Base-by-base conservation (phyloP, 2,888 invertebrate species). In the Stenchaetothrips biformis region DNA sequence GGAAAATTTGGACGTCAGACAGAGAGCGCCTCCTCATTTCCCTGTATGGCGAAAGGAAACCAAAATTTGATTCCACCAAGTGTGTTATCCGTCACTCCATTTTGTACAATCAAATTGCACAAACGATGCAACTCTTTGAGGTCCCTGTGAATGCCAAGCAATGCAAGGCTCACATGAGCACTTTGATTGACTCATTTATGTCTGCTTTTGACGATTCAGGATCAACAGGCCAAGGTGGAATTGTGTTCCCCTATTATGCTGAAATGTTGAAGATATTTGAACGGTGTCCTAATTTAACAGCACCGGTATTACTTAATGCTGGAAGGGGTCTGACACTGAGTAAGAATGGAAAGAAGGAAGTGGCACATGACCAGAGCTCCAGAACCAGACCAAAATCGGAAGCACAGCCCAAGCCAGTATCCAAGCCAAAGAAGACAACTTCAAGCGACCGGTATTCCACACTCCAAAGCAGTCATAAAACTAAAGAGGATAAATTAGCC, bases 31-130 rank as follows among this genome's bases (percentile, higher is more conserved):
- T 62, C 8, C 62, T 62, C 62, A 62, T 62, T 62, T n/a, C 62
- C 2, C 62, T 62, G 21, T 62, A 62, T 62, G 62, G n/a, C 21
- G 62, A 62, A 62, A 62, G 62, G 2, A 62, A 62, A 62, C 62
- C 62, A 3, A 62, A 62, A 62, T 62, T 62, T 62, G 62, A 62
- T 21, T 62, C 62, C 62, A n/a, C 62, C 21, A 62, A 62, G 62
- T 62, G 62, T 21, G n/a, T 21, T 62, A 62, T 62, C 21, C 62
- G 62, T 1, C 62, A 62, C n/a, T n/a, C 62, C 7, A 62, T 6
- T 62, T n/a, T 62, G 62, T 62, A 62, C 3, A 62, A 62, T 62
- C 11, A n/a, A n/a, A 62, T 62, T 11, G 62, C 62, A n/a, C 18
- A 62, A n/a, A 18, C 2, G 21, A 62, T 62, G 62, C 18, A 62